These are phyloP conservation scores for Oryzias woworae DNA, from an alignment of 2,113 vertebrate genomes.

Conservation along the genomic window DNA sequence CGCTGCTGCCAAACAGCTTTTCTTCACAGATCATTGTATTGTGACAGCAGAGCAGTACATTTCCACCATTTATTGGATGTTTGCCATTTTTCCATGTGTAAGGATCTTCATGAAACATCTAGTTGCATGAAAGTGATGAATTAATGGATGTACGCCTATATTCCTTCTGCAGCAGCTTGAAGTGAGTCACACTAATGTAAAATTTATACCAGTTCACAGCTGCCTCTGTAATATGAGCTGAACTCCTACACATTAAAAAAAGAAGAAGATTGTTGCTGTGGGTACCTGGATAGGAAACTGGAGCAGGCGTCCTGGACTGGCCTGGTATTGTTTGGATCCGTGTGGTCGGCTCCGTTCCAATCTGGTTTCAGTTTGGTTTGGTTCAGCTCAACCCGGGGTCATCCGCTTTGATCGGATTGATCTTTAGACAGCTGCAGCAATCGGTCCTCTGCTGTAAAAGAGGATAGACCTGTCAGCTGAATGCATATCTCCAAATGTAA, in stretches of 20 bases:
- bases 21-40: too few relatives aligned
- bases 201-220: neutral
- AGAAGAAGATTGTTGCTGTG: neutral
- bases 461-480: neutral
- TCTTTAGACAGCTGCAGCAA: slow-evolving; percentile 24
- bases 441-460: slow-evolving; percentile 27
- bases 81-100: neutral
- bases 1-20: too few relatives aligned
- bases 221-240: slow-evolving; percentile 17
- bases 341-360: slow-evolving; percentile 21
- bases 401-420: slow-evolving; percentile 32
- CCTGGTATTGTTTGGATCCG: slow-evolving; percentile 37
- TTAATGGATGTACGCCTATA: neutral
- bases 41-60: too few relatives aligned
- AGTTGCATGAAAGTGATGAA: too few relatives aligned
- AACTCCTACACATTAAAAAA: neutral
- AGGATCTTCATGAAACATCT: too few relatives aligned
- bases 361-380: slow-evolving; percentile 40
- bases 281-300: slow-evolving; percentile 65
- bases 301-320: slow-evolving; percentile 47
- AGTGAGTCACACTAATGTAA: slow-evolving; percentile 1
- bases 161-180: neutral
- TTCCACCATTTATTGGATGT: too few relatives aligned
- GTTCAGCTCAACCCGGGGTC: slow-evolving; percentile 40
- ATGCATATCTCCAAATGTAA: neutral